Percentiles rank a stretch among this genome's conserved stretches.
phyloP scores from a whole-genome alignment of 2,888 invertebrate genomes.

The Marasmarcha lunaedactyla region DNA sequence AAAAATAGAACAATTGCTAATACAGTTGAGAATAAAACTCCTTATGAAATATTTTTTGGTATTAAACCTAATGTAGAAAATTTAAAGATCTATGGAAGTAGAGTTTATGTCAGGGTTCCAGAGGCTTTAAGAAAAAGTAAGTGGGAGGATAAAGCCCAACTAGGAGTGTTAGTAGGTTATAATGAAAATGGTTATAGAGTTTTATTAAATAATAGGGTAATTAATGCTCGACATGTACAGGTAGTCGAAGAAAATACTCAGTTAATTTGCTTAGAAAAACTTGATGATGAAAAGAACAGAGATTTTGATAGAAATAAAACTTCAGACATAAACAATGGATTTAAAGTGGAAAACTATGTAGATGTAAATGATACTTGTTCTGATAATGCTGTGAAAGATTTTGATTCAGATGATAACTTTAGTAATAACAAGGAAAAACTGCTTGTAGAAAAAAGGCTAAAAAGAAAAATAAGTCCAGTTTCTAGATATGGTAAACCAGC shows the following conservation, averaged over 20 bases:
- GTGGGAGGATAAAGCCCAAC: conserved; percentile 20
- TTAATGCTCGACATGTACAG: conserved; percentile 19
- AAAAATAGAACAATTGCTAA: conserved; percentile 22
- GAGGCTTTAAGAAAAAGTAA: conserved; percentile 20
- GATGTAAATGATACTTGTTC: conserved; percentile 2
- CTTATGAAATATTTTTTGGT: conserved; percentile 20
- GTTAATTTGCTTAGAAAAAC: too few relatives aligned
- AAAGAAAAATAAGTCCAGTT: conserved; percentile 12
- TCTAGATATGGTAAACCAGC: conserved; percentile 15
- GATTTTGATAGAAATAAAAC: neutral
- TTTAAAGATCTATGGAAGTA: conserved; percentile 22
- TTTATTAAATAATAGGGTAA: conserved; percentile 18
- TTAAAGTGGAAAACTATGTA: conserved; percentile 11
- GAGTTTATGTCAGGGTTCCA: conserved; percentile 21
- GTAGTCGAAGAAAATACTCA: conserved; percentile 10
- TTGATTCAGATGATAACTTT: conserved; percentile 4
- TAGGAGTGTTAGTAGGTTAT: conserved; percentile 21
- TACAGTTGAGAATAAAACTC: conserved; percentile 20
- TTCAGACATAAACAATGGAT: neutral
- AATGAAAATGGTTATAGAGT: conserved; percentile 21
- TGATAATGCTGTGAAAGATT: conserved; percentile 6
- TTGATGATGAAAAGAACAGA: neutral
- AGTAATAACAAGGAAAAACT: conserved; percentile 10
- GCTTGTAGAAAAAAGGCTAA: conserved; percentile 10
- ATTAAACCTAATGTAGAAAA: conserved; percentile 18